Evolutionary conservation across 1,140 invertebrate genomes (phyloP).

Genomic region (Augochlora pura): DNA sequence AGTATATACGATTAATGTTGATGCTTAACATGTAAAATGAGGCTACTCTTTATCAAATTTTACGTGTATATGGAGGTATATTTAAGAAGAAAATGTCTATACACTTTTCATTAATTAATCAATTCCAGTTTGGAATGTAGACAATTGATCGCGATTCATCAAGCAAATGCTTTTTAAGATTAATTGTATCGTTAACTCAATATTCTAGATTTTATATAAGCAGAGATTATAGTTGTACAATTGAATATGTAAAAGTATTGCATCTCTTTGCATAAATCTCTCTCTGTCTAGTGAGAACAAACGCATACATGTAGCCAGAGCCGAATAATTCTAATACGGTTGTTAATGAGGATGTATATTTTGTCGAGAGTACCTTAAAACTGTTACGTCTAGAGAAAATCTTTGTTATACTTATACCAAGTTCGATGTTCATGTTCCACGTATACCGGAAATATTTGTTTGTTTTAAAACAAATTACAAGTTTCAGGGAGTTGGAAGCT

Average conservation of each 20-base stretch:
- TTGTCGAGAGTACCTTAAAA: slow-evolving; percentile 46
- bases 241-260: slow-evolving; percentile 5
- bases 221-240: slow-evolving; percentile 22
- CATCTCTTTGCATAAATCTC: slow-evolving; percentile 29
- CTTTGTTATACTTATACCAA: slow-evolving; percentile 36
- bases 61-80: neutral
- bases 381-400: slow-evolving; percentile 42
- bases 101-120: neutral
- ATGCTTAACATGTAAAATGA: neutral
- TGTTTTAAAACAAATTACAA: slow-evolving; percentile 12
- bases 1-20: slow-evolving; percentile 5
- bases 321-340: slow-evolving; percentile 42
- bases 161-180: slow-evolving; percentile 1
- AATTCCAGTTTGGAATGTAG: neutral
- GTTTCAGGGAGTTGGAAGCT: neutral
- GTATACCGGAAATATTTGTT: slow-evolving; percentile 5
- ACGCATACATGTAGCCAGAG: slow-evolving; percentile 28
- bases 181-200: neutral
- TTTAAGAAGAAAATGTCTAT: neutral
- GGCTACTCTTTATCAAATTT: slow-evolving; percentile 9
- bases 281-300: slow-evolving; percentile 4
- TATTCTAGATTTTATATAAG: neutral
- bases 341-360: slow-evolving; percentile 55
- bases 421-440: slow-evolving; percentile 42
- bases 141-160: slow-evolving; percentile 14